Evolutionary conservation across 92 coral and sea anemone genomes (phyloP).

Genomic region (Epizoanthus rinbou): DNA sequence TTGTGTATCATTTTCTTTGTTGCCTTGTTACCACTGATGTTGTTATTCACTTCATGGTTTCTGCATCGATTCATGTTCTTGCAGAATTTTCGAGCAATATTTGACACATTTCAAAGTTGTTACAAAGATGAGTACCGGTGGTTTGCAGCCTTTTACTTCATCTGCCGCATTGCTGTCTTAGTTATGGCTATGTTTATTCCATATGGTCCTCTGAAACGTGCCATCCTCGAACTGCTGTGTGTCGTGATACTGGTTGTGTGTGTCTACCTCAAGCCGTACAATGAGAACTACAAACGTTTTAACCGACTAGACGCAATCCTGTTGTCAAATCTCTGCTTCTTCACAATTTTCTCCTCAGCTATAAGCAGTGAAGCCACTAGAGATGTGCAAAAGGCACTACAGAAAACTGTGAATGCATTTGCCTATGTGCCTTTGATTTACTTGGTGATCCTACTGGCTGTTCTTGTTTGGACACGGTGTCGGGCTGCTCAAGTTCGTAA

Average conservation of each 20-base stretch:
- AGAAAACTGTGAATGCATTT: constrained; percentile 47
- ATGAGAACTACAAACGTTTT: constrained; percentile 66
- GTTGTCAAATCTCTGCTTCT: constrained; percentile 73
- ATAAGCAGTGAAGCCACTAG: constrained; percentile 53
- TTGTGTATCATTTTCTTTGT: constrained; percentile 67
- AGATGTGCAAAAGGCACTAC: constrained; percentile 39
- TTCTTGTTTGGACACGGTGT: constrained; percentile 6
- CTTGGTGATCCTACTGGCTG: constrained; percentile 48
- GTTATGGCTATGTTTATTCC: constrained; percentile 67
- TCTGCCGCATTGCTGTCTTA: constrained; percentile 79
- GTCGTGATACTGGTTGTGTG: constrained; percentile 63
- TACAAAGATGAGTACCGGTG: constrained; percentile 75
- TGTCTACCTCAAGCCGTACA: constrained; percentile 81
- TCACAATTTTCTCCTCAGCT: constrained; percentile 71
- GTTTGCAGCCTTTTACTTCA: constrained; percentile 94
- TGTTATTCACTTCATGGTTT: constrained; percentile 83
- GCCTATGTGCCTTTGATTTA: constrained; percentile 87
- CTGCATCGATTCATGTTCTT: constrained; percentile 51
- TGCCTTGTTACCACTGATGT: constrained; percentile 69
- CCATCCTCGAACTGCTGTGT: constrained; percentile 77
- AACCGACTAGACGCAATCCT: constrained; percentile 85
- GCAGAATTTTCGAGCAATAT: constrained; percentile 69
- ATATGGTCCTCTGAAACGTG: constrained; percentile 68
- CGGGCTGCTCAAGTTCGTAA: neutral
- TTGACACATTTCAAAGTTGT: constrained; percentile 87